A percentile compares a stretch with the other conserved stretches of the same genome.
phyloP scores from a whole-genome alignment of 2,888 invertebrate genomes.

The Eupithecia vulgata region DNA sequence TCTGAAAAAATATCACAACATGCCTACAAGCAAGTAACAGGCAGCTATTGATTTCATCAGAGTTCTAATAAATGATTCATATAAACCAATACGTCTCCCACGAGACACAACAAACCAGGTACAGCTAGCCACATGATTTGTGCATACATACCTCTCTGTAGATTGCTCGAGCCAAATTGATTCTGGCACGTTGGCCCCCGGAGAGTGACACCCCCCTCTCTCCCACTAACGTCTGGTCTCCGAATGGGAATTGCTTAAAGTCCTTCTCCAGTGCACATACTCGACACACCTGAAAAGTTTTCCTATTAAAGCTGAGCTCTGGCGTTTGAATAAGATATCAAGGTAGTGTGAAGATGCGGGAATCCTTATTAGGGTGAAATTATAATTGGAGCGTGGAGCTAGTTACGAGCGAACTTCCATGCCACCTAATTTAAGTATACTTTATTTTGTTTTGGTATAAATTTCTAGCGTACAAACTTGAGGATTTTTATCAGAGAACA shows the following conservation, averaged over 20 bases:
- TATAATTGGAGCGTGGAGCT: background rate
- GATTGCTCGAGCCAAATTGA: conserved; percentile 85
- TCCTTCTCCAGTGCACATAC: conserved; percentile 83
- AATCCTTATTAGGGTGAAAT: conserved; percentile 1
- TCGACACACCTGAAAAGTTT: conserved; percentile 65
- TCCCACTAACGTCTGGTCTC: conserved; percentile 88
- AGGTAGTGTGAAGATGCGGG: background rate
- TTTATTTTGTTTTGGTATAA: background rate
- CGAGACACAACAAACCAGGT: conserved; percentile 12
- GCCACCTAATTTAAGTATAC: background rate
- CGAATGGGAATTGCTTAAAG: conserved; percentile 85
- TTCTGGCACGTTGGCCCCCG: conserved; percentile 89
- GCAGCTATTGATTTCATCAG: conserved; percentile 10
- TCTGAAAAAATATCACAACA: background rate
- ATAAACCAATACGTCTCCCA: conserved; percentile 30
- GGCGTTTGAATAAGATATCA: conserved; percentile 15
- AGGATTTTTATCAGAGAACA: background rate
- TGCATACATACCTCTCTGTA: conserved; percentile 72
- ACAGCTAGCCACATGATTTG: conserved; percentile 1
- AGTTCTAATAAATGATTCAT: conserved; percentile 18
- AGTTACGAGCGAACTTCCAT: background rate
- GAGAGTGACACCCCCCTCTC: conserved; percentile 89
- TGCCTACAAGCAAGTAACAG: background rate
- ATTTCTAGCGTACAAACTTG: background rate
- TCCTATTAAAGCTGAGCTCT: conserved; percentile 10